Evolutionary conservation across 2,113 vertebrate genomes (phyloP).

Genomic region (Pluvianellus socialis): DNA sequence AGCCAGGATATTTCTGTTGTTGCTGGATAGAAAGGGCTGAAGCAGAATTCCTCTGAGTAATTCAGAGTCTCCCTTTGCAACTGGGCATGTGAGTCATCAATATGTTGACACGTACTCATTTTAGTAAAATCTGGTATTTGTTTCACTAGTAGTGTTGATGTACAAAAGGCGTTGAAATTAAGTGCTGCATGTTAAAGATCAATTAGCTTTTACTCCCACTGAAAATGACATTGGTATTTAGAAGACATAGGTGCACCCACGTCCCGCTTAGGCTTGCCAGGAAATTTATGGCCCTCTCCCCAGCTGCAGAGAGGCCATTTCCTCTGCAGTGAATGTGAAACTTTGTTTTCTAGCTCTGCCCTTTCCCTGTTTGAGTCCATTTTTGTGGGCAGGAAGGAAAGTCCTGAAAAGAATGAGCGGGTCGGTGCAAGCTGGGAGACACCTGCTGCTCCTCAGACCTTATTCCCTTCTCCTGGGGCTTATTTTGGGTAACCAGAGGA

Average conservation of each 20-base stretch:
- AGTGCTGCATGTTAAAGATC: background rate
- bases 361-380: background rate
- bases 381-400: background rate
- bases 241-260: background rate
- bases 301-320: background rate
- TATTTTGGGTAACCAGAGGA: background rate
- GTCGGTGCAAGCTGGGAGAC: background rate
- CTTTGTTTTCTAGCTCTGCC: background rate
- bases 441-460: background rate
- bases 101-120: background rate
- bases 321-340: background rate
- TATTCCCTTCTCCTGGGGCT: background rate
- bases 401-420: background rate
- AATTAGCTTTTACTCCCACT: background rate
- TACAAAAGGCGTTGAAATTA: background rate
- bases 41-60: background rate
- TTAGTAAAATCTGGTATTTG: constrained; percentile 31
- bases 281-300: background rate
- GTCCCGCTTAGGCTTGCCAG: accelerated
- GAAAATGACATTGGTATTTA: background rate
- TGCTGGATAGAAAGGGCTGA: background rate
- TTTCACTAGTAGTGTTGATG: background rate
- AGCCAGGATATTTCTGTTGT: background rate
- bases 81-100: background rate
- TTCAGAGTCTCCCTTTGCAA: background rate